Base-by-base conservation (phyloP, 2,888 invertebrate species). In the Callosobruchus maculatus region DNA sequence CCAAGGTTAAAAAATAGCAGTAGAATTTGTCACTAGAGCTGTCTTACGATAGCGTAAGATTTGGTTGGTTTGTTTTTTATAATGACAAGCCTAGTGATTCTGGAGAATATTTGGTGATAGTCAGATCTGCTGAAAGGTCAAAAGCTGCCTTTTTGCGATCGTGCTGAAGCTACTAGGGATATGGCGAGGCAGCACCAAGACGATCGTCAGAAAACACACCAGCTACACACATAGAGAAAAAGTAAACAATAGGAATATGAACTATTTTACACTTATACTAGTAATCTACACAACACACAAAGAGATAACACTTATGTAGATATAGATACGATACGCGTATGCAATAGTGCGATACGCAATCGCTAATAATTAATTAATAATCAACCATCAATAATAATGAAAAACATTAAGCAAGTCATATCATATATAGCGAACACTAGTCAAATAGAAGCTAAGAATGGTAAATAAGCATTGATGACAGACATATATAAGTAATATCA, bases 251-350 rank as follows among this genome's bases (percentile, higher is more conserved):
- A 85, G 85, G 85, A 87, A 86, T 86, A 84, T 85, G 84, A 85
- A 84, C 82, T 83, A 84, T 85, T 79, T 83, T 85, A 85, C 85
- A 86, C 84, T 85, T 85, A 86, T 82, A 81, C 86, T 86, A 86
- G 86, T 86, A 85, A 85, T 85, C 87, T 87, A 87, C 86, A 87
- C 87, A 87, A 87, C 86, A 87, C 87, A 87, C 87, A 87, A 87
- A 87, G 87, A 86, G 85, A 83, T 84, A 86, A 86, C 84, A 82
- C 84, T 85, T 86, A 84, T 84, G 84, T 85, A 85, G 84, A 85
- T 49, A 49, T 49, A 49, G 49, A 49, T 49, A 49, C 49, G 49
- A 49, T 81, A 83, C 81, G 77, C 77, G 78, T 77, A 78, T 78
- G 85, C 85, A 85, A 83, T 78, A 81, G 71, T 81, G 81, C 85